A percentile compares a stretch with the other conserved stretches of the same genome.
Evolutionary conservation across 2,113 vertebrate genomes (phyloP).

Genomic region (Chamaea fasciata): DNA sequence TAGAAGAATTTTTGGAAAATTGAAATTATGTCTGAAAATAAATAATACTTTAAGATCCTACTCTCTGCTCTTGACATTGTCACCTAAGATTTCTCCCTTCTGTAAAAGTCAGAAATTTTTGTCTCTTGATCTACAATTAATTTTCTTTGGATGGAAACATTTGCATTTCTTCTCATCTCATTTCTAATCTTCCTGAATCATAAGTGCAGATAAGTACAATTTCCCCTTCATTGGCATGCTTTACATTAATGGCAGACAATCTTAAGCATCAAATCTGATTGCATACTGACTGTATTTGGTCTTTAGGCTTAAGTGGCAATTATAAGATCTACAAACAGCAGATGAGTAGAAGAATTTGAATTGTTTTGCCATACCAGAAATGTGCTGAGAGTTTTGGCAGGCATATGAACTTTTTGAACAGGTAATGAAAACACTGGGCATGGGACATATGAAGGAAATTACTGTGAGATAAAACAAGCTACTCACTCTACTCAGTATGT

Average conservation of each 20-base stretch:
- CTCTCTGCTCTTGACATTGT: background rate
- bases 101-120: background rate
- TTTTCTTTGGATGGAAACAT: background rate
- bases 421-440: background rate
- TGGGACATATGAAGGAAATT: background rate
- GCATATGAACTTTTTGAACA: background rate
- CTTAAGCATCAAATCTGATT: background rate
- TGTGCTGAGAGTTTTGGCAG: conserved; percentile 16
- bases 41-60: background rate
- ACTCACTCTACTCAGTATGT: background rate
- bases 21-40: background rate
- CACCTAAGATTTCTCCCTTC: background rate
- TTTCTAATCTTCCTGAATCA: background rate
- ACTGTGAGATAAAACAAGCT: background rate
- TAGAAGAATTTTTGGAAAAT: background rate
- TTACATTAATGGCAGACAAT: background rate
- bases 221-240: background rate
- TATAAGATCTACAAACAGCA: conserved; percentile 11
- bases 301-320: conserved; percentile 22
- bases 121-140: background rate
- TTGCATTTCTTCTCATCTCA: background rate
- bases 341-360: background rate
- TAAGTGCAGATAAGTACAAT: background rate
- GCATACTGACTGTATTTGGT: background rate
- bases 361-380: background rate